A percentile compares a stretch with the other conserved stretches of the same genome.
These are phyloP conservation scores for Cataglyphis cursor DNA, from an alignment of 2,888 invertebrate species.

Conservation along the genomic window DNA sequence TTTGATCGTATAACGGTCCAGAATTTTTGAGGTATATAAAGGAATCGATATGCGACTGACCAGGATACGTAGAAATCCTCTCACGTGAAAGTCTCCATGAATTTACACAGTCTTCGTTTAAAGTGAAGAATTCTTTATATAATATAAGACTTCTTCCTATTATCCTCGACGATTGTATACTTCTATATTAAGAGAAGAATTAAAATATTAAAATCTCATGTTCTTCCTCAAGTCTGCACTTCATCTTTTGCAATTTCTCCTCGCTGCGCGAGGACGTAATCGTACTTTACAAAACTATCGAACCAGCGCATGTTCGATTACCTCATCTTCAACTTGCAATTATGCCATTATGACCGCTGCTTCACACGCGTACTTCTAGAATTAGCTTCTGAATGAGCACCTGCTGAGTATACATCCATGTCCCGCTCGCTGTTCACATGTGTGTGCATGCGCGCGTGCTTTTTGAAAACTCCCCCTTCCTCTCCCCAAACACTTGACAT, in stretches of 20 bases:
- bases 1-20: background rate
- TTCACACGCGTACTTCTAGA: slow-evolving; percentile 17
- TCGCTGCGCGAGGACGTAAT: background rate
- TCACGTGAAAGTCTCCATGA: background rate
- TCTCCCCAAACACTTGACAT: slow-evolving; percentile 21
- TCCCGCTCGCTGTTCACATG: background rate
- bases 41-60: background rate
- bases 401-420: slow-evolving; percentile 13
- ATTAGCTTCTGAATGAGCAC: slow-evolving; percentile 37
- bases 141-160: background rate
- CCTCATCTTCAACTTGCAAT: slow-evolving; percentile 28
- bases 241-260: slow-evolving; percentile 2
- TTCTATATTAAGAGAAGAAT: background rate
- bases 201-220: background rate
- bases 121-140: background rate
- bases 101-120: background rate
- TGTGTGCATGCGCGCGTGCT: background rate
- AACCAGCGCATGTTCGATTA: slow-evolving; percentile 32
- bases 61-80: background rate
- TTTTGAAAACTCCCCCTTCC: slow-evolving; percentile 29
- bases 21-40: background rate
- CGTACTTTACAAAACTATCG: slow-evolving; percentile 31
- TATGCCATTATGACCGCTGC: slow-evolving; percentile 30
- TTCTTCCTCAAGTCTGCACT: background rate
- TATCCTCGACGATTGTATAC: background rate